Conservation (phyloP, 2,797 vertebrate genomes). For the Hapalemur alaotrensis region DNA sequence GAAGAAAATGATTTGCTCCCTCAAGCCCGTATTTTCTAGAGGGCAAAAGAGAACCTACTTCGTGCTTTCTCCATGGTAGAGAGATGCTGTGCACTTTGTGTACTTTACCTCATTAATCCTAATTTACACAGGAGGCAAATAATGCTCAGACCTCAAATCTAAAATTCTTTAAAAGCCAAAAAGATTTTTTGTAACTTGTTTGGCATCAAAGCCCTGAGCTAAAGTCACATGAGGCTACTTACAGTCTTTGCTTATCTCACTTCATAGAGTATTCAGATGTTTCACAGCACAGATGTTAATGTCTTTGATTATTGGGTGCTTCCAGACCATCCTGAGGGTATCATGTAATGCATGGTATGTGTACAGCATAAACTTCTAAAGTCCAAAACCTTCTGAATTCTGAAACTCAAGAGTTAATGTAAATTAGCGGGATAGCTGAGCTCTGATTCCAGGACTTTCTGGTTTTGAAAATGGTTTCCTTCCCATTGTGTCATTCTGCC, state of each 20-base stretch:
- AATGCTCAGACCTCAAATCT: neutral
- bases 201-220: neutral
- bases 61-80: neutral
- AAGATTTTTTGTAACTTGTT: neutral
- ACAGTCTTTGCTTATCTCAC: neutral
- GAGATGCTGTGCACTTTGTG: neutral
- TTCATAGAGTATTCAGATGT: neutral
- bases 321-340: neutral
- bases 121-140: neutral
- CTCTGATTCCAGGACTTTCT: neutral
- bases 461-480: neutral
- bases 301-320: neutral
- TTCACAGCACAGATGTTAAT: neutral
- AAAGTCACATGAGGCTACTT: neutral
- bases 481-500: neutral
- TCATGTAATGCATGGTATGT: neutral
- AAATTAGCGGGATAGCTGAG: neutral
- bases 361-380: neutral
- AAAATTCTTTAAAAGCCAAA: neutral
- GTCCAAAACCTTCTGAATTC: neutral
- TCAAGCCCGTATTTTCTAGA: neutral
- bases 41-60: neutral
- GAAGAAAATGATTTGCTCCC: neutral
- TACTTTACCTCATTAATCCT: neutral
- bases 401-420: neutral